Evolutionary conservation across 1,140 invertebrate species (phyloP).

Genomic region (Eumaeus atala): DNA sequence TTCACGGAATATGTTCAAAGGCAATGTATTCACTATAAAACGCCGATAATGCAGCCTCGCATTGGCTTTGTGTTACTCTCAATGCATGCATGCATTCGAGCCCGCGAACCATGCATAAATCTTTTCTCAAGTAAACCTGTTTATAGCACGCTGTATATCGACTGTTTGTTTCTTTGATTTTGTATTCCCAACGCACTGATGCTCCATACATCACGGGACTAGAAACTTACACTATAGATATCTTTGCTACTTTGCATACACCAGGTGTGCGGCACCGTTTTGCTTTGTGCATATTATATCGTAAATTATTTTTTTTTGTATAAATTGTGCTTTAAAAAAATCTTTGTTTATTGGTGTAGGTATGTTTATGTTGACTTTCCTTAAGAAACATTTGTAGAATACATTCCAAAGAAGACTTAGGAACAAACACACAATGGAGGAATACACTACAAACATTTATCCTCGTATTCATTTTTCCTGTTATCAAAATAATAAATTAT

Average conservation of each 20-base stretch:
- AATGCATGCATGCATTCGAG: slow-evolving; percentile 15
- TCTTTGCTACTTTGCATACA: slow-evolving; percentile 3
- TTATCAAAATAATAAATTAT: slow-evolving; percentile 11
- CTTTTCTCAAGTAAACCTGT: slow-evolving; percentile 26
- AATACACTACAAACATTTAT: not conserved
- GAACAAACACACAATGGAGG: no score
- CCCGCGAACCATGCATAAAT: slow-evolving; percentile 27
- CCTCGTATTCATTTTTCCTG: slow-evolving; percentile 1
- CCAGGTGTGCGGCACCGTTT: slow-evolving; percentile 3
- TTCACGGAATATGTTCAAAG: slow-evolving; percentile 15
- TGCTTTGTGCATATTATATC: slow-evolving; percentile 2
- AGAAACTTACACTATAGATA: not conserved
- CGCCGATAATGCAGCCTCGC: slow-evolving; percentile 12
- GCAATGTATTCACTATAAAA: slow-evolving; percentile 19
- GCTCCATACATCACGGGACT: slow-evolving; percentile 8
- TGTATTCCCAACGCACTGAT: slow-evolving; percentile 17
- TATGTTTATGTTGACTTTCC: no score
- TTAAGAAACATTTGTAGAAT: no score
- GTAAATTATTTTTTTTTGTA: not conserved
- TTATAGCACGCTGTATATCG: slow-evolving; percentile 22
- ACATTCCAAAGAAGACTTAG: no score
- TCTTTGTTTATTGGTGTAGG: not conserved
- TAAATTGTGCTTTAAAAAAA: slow-evolving; percentile 1
- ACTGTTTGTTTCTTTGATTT: slow-evolving; percentile 22
- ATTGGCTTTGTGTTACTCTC: slow-evolving; percentile 16